Evolutionary conservation across 2,888 invertebrate species (phyloP).

Genomic region (Dione juno): DNA sequence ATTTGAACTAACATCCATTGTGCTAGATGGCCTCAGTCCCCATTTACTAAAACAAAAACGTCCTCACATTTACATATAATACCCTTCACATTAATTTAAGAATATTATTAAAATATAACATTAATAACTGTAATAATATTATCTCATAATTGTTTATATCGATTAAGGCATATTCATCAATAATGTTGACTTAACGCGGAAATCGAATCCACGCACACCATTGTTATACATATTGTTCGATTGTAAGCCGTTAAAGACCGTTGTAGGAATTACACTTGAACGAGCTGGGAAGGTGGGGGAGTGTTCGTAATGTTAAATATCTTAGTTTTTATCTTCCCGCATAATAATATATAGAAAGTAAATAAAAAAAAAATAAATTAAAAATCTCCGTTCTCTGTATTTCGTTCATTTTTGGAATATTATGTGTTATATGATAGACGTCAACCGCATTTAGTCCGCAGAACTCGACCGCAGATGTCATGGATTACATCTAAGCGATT

Average conservation of each 20-base stretch:
- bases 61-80: no score
- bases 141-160: background rate
- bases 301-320: background rate
- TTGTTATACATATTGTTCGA: constrained; percentile 9
- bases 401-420: no score
- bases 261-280: constrained; percentile 24
- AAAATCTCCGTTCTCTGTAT: no score
- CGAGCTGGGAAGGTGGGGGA: background rate
- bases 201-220: constrained; percentile 5
- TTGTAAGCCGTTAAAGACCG: constrained; percentile 10
- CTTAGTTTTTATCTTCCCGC: background rate
- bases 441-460: no score
- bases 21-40: no score
- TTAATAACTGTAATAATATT: background rate
- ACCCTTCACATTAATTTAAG: no score
- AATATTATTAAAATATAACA: background rate
- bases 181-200: background rate
- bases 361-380: no score
- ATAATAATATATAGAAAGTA: background rate
- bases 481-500: no score
- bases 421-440: no score
- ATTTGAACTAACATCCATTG: no score
- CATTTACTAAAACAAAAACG: no score
- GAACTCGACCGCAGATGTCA: no score
- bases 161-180: background rate